Evolutionary conservation across 2,113 vertebrate genomes (phyloP), one percentile per base, ranked within the genome.

Genomic region (Archocentrus centrarchus): DNA sequence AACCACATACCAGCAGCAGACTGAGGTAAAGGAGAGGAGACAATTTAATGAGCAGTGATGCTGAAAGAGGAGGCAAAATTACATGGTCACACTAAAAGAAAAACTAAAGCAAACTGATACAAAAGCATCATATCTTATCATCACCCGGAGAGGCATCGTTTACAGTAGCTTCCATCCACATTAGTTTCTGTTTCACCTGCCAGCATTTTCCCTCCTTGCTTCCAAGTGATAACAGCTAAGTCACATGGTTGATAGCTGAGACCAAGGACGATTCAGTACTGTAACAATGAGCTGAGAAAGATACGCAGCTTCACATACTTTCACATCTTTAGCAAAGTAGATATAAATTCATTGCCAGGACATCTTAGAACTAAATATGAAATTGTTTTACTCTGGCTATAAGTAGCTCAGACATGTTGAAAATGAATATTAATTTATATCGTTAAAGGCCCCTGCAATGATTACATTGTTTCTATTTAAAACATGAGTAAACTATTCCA

Each of bases 221-320:
- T 77, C 47, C 44, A 30, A 41, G 47, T 15, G 5, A 66, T 17
- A 57, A 41, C 41, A 70, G 35, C 73, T 63, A 9, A 79, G 39
- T 17, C 37, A 44, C 59, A 68, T 39, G 4, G 35, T 58, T 22
- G 59, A 10, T 0, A 61, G 30, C 24, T 62, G 35, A 79, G 41
- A 77, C 24, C 60, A 62, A 64, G 59, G 66, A 81, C 64, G n/a
- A 82, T 22, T 22, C 35, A 50, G 58, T 70, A 39, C 73, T 10
- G 58, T 79, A 44, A 88, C 39, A 75, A 44, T 44, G 30, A 83
- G 41, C 47, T 7, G 55, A 59, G 44, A 58, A 61, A 84, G 80
- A 85, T 84, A 81, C 70, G 15, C 1, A n/a, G 55, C 24, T 57
- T 75, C 20, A 53, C 20, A 61, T 32, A 37, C 17, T 73, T 73